Base-by-base conservation (phyloP, 64 coral and sea anemone species). In the Pocillopora verrucosa region DNA sequence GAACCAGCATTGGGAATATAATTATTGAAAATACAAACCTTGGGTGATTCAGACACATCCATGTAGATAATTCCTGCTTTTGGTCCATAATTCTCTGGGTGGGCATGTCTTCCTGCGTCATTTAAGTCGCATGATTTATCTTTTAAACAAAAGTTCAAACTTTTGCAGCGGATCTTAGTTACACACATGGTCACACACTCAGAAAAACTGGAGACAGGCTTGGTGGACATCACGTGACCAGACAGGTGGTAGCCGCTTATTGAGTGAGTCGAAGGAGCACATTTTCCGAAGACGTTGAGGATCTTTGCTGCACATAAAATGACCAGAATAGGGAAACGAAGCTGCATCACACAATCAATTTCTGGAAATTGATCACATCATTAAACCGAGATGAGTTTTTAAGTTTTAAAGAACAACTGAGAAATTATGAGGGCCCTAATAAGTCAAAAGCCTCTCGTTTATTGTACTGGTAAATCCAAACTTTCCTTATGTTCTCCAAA, bases 91-190 rank as follows among this genome's bases (percentile, higher is more conserved):
- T 78, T 41, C 16, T 19, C 3, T 3, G 74, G 74, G 36, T 76
- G 74, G 16, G 74, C 20, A 45, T 45, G 19, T 76, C 74, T 45
- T 13, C 16, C 74, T 19, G 74, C 74, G 7, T 76, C 74, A 37
- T 76, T 76, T 35, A 76, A 76, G 35, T 78, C 76, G 58, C 76
- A 78, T 78, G 56, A 78, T 41, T 78, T 78, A 78, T 24, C 17
- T 1, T 11, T 59, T 45, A 78, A 77, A 2, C 6, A 57, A 20
- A 79, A 79, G 56, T 79, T 79, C 10, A 79, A 25, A 25, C 76
- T 79, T 51, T 79, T 79, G 13, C 76, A 79, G n/a, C 51, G 76
- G 56, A 59, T 13, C 9, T 79, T 51, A 59, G 26, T 25, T 45
- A 20, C 11, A n/a, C 76, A 79, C 76, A 59, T 25, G 3, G 56